Evolutionary conservation across 2,888 invertebrate genomes (phyloP), one percentile per base, ranked within the genome.

Genomic region (Conops quadrifasciatus): DNA sequence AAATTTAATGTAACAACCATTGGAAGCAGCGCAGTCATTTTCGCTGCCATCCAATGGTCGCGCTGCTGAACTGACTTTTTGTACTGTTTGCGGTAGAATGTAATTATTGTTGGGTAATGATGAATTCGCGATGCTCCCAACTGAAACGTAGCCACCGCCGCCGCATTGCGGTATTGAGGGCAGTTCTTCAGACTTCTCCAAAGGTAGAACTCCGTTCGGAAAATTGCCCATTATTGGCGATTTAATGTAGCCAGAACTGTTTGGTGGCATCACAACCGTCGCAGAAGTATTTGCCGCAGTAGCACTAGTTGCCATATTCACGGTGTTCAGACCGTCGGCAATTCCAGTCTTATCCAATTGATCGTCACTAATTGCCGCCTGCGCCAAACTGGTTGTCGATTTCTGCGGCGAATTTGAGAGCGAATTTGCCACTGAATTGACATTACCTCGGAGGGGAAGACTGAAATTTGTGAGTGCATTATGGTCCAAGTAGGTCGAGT

Each of bases 1-100:
- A 75, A 81, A 79, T 67, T 80, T 70, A 65, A 80, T 80, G 30
- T 80, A 80, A 24, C 80, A 81, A 24, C 67, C 51, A 58, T 59
- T 70, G 11, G 53, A 15, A 62, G 21, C 28, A 21, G 56, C 19
- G 21, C n/a, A 9, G 56, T 21, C 16, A 26, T 11, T 56, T 58
- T 62, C 5, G 5, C 58, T 28, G 36, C 15, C 36, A 15, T 36
- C 24, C 36, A 28, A 28, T 3, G 21, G 5, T 4, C n/a, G 1
- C 11, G 70, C 19, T 21, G 68, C 7, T 15, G 53, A 30, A 11
- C 66, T n/a, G n/a, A 30, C 21, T 36, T 71, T 60, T 60, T 69
- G 68, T 53, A 73, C 15, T 5, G 70, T 47, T 16, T 67, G 21
- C 30, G 74, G 71, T 45, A 71, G 73, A 7, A 72, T 66, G 47